Base-by-base conservation (phyloP, 2,888 invertebrate genomes). In the Lumbricus terrestris region DNA sequence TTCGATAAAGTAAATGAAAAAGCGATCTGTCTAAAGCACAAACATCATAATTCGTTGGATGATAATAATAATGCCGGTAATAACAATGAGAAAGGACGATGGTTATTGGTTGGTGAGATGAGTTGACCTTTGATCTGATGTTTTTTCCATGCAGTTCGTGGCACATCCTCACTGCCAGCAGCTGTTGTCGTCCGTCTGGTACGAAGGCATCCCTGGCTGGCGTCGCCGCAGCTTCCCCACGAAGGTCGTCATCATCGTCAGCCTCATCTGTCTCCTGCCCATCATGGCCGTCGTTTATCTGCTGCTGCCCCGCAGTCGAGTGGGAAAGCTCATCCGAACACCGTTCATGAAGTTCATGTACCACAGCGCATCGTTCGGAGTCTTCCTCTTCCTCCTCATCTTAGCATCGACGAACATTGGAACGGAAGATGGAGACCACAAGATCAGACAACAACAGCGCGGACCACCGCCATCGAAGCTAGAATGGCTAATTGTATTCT, bases 291-390 rank as follows among this genome's bases (percentile, higher is more conserved):
- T 95, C 20, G 95, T 95, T 93, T 96, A 96, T 91, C 93, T 96
- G 89, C 93, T 96, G 88, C 94, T 95, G 91, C 96, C 96, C 5
- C 94, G 95, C 88, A 95, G 95, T 89, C 93, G 94, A 90, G 93
- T 96, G 38, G 96, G 96, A 23, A 34, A 37, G 37, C 94, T 96
- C 54, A 94, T 96, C 11, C 94, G 96, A 20, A 95, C 95, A 69
- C 96, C 96, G 0, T 96, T 96, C 94, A 96, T 96, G 96, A 96
- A 96, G 93, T 96, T 96, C 93, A 94, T 96, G 91, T 96, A 96
- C 93, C 96, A 96, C 94, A 95, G 95, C 92, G 95, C 96, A 88
- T 96, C 96, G 29, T 96, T 96, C 92, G 95, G 95, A n/a, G 95
- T 95, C 90, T 96, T 96, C 93, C 94, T 96, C 69, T 93, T 95